Conservation (phyloP, 2,797 vertebrate genomes). For the Coreius guichenoti region DNA sequence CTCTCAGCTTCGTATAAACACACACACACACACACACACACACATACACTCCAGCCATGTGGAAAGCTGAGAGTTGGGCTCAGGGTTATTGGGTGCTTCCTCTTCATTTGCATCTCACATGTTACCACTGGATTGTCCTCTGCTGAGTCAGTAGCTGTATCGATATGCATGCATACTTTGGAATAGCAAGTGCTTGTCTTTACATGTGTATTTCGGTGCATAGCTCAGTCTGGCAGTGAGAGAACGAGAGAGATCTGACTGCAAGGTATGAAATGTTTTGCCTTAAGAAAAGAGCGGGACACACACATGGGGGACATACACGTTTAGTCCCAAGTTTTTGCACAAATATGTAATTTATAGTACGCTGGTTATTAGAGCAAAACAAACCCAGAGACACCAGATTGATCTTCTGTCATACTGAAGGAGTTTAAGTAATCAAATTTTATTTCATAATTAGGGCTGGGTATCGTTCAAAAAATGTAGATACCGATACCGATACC, state of each 20-base stretch:
- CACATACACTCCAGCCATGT: background rate
- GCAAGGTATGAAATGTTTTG: slow-evolving; percentile 7
- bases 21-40: background rate
- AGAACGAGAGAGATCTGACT: background rate
- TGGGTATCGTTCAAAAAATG: no score
- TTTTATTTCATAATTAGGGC: background rate
- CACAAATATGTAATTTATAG: background rate
- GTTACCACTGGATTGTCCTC: slow-evolving; percentile 21
- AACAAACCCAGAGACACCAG: background rate
- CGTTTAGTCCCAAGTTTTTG: background rate
- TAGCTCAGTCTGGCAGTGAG: background rate
- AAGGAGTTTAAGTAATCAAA: background rate
- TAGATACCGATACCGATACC: no score
- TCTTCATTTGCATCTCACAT: slow-evolving; percentile 4
- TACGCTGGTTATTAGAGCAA: background rate
- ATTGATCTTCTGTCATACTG: background rate
- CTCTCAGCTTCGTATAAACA: slow-evolving; percentile 12
- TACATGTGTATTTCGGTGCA: slow-evolving; percentile 7
- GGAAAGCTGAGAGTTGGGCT: slow-evolving; percentile 1
- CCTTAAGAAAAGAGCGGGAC: background rate
- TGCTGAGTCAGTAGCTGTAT: slow-evolving; percentile 21
- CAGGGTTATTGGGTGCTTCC: slow-evolving; percentile 20
- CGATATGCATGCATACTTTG: background rate
- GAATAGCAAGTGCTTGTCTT: slow-evolving; percentile 16
- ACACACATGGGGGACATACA: background rate